Conservation (phyloP, 1,140 invertebrate species). For the Paraescarpia echinospica region DNA sequence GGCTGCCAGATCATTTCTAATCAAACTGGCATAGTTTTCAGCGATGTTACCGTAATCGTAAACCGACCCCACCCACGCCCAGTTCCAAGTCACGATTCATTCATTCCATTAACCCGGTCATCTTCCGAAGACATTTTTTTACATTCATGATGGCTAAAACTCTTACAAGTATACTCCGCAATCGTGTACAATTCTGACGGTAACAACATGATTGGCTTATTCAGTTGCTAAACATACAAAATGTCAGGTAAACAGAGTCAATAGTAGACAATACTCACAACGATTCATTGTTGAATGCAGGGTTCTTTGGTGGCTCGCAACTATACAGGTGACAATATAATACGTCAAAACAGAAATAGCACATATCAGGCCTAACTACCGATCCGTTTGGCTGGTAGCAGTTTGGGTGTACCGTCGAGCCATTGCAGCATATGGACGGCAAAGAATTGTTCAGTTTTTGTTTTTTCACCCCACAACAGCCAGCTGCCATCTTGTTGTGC, state of each 20-base stretch:
- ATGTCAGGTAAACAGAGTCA: background rate
- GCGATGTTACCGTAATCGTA: background rate
- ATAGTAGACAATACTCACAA: constrained; percentile 90
- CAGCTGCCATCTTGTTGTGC: constrained; percentile 71
- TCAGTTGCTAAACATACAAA: background rate
- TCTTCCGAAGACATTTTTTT: background rate
- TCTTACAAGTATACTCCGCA: background rate
- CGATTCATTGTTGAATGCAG: constrained; percentile 88
- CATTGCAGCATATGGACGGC: constrained; percentile 58
- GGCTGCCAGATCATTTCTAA: background rate
- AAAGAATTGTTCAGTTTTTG: constrained; percentile 79
- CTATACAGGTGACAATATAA: constrained; percentile 91
- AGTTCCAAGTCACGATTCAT: background rate
- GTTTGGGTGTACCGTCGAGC: constrained; percentile 62
- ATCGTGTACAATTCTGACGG: background rate
- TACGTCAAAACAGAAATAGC: constrained; percentile 97
- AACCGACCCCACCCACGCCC: background rate
- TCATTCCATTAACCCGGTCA: background rate
- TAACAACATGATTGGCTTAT: background rate
- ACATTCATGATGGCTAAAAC: background rate
- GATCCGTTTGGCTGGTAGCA: constrained; percentile 55
- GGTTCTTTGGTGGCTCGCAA: constrained; percentile 83
- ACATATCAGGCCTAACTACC: constrained; percentile 92
- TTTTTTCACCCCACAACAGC: constrained; percentile 85
- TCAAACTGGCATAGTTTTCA: background rate